Evolutionary conservation across 2,113 vertebrate species (phyloP), one percentile per base, ranked within the genome.

Genomic region (Hemibates koningsi): DNA sequence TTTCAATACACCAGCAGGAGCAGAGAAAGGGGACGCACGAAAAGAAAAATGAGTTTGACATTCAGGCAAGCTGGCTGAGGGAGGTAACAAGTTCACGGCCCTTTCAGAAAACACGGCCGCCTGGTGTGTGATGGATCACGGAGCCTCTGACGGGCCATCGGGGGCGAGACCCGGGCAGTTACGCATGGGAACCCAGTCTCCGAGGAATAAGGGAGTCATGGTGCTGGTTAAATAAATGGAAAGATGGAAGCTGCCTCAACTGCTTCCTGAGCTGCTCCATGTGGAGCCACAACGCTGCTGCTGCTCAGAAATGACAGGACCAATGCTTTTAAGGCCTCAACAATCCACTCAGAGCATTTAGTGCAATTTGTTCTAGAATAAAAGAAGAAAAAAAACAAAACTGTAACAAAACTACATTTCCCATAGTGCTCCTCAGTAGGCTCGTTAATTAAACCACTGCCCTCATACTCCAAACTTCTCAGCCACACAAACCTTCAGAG

Each of bases 31-130:
- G 71, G 36, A 43, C 11, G 11, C 21, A 9, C 78, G 59, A 78
- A 89, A 89, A 94, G 90, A 92, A 87, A 94, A 95, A 94, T 94
- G 93, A 88, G 86, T 89, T 83, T 93, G 93, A 95, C 88, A 94
- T 92, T 90, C 86, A 89, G 90, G 79, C 91, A 32, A 76, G 56
- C 86, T n/a, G 87, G 82, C 88, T 5, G 52, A 88, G 82, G 82
- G 91, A 93, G 90, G 89, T 95, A 95, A 95, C 87, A 95, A 94
- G 91, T 96, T 94, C 94, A 94, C 53, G 71, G 91, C 84, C 93
- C 88, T 93, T 95, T 94, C 92, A 94, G 84, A 80, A 89, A 94
- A 93, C 89, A 93, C 76, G 90, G 90, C 86, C 16, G 86, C 95
- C 92, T 81, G 93, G 87, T 76, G 94, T 79, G 92, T 95, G 94